Conservation (phyloP, 2,888 invertebrate species). For the Clepsis dumicolana region DNA sequence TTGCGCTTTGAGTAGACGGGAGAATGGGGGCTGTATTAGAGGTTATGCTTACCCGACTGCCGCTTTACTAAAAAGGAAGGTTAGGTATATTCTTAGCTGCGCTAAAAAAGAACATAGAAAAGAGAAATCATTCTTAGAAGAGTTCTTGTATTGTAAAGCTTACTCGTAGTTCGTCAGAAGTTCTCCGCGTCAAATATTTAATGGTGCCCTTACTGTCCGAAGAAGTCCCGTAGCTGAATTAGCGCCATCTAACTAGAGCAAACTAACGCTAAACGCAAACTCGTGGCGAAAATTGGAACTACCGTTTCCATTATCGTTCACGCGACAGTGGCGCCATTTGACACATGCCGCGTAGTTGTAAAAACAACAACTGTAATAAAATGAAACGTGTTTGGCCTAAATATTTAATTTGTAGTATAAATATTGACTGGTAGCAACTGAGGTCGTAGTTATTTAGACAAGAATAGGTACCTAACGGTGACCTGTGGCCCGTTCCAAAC, state of each 20-base stretch:
- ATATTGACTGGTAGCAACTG: conserved; percentile 7
- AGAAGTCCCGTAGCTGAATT: neutral
- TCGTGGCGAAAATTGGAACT: neutral
- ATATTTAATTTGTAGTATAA: neutral
- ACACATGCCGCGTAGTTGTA: neutral
- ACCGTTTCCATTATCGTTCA: neutral
- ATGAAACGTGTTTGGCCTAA: neutral
- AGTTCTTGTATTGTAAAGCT: too few species aligned
- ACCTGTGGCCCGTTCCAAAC: neutral
- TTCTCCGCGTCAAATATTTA: too few species aligned
- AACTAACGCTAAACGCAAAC: neutral
- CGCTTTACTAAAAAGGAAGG: too few species aligned
- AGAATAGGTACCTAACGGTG: neutral
- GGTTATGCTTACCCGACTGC: too few species aligned
- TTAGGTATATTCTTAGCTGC: too few species aligned
- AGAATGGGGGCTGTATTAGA: too few species aligned
- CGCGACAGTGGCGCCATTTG: conserved; percentile 1
- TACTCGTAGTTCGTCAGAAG: too few species aligned
- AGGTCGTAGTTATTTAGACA: neutral
- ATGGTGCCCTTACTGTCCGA: neutral
- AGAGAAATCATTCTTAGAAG: too few species aligned
- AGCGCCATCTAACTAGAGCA: neutral
- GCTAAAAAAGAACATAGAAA: too few species aligned
- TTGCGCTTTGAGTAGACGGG: too few species aligned
- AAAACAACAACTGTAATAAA: conserved; percentile 5